phyloP scores from a whole-genome alignment of 2,113 vertebrate species.

The Tychaedon coryphoeus region DNA sequence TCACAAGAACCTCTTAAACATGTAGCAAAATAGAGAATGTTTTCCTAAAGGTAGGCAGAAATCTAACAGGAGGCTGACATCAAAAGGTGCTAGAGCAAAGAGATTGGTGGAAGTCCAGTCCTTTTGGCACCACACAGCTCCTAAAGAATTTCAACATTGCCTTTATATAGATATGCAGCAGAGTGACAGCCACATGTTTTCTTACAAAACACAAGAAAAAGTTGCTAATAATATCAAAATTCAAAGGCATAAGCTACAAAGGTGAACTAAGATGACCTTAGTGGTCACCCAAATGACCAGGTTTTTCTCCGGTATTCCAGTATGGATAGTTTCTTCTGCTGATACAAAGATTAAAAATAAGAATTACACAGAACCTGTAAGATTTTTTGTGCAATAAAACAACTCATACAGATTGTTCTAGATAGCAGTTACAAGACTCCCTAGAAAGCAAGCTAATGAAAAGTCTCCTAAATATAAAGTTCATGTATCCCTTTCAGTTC shows the following conservation, averaged over 20 bases:
- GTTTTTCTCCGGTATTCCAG: not conserved
- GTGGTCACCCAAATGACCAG: not conserved
- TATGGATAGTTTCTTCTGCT: not conserved
- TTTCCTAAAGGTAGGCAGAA: not conserved
- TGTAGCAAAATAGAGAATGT: not conserved
- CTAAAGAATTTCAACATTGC: not conserved
- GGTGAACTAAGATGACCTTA: not conserved
- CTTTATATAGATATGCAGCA: fast-evolving
- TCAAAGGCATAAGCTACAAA: not conserved
- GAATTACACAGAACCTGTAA: not conserved
- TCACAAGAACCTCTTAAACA: not conserved
- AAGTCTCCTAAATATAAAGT: not conserved
- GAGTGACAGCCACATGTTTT: not conserved
- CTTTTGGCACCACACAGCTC: not conserved
- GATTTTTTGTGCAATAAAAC: not conserved
- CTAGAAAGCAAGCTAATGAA: not conserved
- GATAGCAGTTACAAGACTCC: not conserved
- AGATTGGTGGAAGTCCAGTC: not conserved
- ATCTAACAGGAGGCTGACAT: not conserved
- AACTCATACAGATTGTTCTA: not conserved
- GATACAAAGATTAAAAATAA: not conserved
- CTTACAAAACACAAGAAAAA: not conserved
- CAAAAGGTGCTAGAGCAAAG: not conserved
- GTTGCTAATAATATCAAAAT: not conserved
- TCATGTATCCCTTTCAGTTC: not conserved